phyloP scores from a whole-genome alignment of 2,113 vertebrate species.

The Tapirus terrestris region DNA sequence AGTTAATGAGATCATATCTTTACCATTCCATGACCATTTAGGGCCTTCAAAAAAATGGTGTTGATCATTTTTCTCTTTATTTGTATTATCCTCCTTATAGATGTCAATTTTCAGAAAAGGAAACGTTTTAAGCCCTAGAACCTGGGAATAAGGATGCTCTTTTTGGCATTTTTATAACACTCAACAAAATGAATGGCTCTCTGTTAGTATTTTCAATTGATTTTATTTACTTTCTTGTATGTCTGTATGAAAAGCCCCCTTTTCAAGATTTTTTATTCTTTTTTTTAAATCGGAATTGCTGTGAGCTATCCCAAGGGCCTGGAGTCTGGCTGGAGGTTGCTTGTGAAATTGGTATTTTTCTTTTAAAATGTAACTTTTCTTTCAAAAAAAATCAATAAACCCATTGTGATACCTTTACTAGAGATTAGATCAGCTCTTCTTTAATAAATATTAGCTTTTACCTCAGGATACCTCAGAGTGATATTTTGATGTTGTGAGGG shows the following conservation, averaged over 20 bases:
- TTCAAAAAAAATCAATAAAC: conserved; percentile 65
- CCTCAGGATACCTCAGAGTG: background rate
- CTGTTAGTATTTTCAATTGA: conserved; percentile 55
- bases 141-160: background rate
- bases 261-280: conserved; percentile 13
- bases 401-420: conserved; percentile 57
- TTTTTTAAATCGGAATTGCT: conserved; percentile 22
- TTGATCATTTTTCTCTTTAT: conserved; percentile 36
- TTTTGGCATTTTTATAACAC: conserved; percentile 57
- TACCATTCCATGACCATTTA: background rate
- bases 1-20: background rate
- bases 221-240: conserved; percentile 73
- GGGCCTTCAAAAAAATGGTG: background rate
- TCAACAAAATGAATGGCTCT: conserved; percentile 63
- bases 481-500: background rate
- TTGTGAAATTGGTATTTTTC: conserved; percentile 63
- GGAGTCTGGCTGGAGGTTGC: conserved; percentile 49
- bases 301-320: conserved; percentile 28
- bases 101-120: conserved; percentile 45
- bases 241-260: conserved; percentile 51
- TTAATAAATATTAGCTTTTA: conserved; percentile 56
- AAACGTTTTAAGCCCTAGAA: background rate
- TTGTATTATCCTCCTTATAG: conserved; percentile 23
- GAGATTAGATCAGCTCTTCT: conserved; percentile 51
- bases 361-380: conserved; percentile 69